phyloP scores from a whole-genome alignment of 1,140 invertebrate species.

The Hermatobates lingyangjiaoensis region DNA sequence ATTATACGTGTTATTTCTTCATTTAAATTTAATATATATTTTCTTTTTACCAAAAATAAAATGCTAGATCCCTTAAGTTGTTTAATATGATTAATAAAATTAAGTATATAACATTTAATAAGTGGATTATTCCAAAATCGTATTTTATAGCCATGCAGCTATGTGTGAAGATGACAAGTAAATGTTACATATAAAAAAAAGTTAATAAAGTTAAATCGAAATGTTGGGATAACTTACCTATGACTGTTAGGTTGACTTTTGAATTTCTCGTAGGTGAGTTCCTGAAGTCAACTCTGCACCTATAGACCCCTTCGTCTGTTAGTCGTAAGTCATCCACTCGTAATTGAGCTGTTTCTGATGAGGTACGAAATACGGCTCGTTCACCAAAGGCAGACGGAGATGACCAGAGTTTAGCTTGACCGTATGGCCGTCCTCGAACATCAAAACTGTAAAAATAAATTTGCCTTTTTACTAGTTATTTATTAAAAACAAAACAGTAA shows the following conservation, averaged over 20 bases:
- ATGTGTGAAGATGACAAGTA: no score
- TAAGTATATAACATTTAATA: no score
- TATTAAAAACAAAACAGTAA: no score
- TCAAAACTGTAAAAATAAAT: conserved; percentile 46
- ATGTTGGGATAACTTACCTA: conserved; percentile 66
- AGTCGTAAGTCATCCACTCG: conserved; percentile 49
- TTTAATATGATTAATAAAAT: no score
- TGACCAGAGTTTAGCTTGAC: conserved; percentile 60
- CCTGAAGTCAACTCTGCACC: conserved; percentile 71
- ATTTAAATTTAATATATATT: no score
- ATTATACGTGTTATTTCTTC: no score
- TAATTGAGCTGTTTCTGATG: conserved; percentile 43
- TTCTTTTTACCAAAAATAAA: no score
- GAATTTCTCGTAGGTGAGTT: conserved; percentile 70
- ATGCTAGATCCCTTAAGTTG: no score
- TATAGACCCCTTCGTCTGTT: conserved; percentile 60
- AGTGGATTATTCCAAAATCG: no score
- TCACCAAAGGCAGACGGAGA: conserved; percentile 53
- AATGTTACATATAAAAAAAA: no score
- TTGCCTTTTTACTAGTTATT: not conserved
- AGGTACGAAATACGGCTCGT: conserved; percentile 52
- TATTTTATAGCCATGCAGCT: no score
- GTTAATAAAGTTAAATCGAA: no score
- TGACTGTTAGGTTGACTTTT: conserved; percentile 69
- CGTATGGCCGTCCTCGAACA: conserved; percentile 52